Conservation (phyloP, 2,888 invertebrate genomes). For the Melieria picta region DNA sequence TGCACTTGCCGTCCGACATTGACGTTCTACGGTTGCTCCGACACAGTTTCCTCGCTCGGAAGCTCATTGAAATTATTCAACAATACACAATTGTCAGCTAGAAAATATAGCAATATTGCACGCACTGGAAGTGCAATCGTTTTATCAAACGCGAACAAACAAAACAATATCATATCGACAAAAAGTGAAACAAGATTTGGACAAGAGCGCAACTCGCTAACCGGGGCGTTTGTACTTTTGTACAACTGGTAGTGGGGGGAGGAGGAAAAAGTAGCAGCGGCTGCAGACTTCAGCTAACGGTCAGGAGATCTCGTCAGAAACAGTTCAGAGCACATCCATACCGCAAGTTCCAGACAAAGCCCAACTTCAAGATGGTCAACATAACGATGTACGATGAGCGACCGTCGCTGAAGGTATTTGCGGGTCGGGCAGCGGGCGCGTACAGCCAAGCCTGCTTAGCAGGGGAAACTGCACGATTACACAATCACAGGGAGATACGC, state of each 20-base stretch:
- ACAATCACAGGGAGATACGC: conserved; percentile 19
- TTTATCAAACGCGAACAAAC: conserved; percentile 6
- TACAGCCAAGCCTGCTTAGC: not conserved
- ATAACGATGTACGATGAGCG: conserved; percentile 59
- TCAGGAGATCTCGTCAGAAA: not conserved
- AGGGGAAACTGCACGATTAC: conserved; percentile 23
- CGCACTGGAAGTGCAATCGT: not conserved
- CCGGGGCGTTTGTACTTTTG: conserved; percentile 15
- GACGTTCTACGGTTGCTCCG: conserved; percentile 32
- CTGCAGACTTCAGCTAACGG: not conserved
- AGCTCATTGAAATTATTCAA: not conserved
- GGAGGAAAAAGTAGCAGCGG: conserved; percentile 10
- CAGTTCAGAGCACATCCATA: conserved; percentile 13
- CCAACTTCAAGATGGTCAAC: conserved; percentile 58
- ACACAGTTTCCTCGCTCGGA: not conserved
- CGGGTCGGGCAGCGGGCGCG: conserved; percentile 41
- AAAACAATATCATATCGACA: not conserved
- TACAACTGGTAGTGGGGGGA: conserved; percentile 13
- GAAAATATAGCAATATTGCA: not conserved
- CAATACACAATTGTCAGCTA: conserved; percentile 10
- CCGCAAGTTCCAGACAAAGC: not conserved
- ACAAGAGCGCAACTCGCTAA: conserved; percentile 5
- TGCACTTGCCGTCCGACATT: conserved; percentile 35
- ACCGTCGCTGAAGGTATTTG: conserved; percentile 59
- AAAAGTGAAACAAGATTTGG: conserved; percentile 10